phyloP scores from a whole-genome alignment of 2,888 invertebrate genomes.

The Eulithis prunata region DNA sequence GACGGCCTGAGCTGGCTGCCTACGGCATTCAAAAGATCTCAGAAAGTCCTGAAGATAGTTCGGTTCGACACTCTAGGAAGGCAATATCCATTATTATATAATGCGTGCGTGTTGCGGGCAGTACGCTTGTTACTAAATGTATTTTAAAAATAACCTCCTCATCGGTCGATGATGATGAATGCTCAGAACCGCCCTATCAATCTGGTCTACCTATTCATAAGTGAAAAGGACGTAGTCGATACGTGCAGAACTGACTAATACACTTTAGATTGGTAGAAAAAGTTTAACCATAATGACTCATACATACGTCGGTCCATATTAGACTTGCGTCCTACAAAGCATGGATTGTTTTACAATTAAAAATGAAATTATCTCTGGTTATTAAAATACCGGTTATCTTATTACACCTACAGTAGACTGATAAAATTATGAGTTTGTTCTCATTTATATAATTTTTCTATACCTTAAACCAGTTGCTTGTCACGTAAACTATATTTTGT shows the following conservation, averaged over 20 bases:
- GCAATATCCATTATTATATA: no score
- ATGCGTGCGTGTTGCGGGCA: no score
- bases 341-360: slow-evolving; percentile 49
- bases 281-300: slow-evolving; percentile 59
- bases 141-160: no score
- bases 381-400: slow-evolving; percentile 37
- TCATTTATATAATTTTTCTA: slow-evolving; percentile 43
- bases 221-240: not conserved
- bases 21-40: no score
- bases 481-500: slow-evolving; percentile 43
- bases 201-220: not conserved
- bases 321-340: slow-evolving; percentile 48
- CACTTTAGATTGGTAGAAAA: slow-evolving; percentile 65
- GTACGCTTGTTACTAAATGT: no score
- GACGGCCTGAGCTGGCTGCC: no score
- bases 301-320: slow-evolving; percentile 17
- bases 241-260: slow-evolving; percentile 30
- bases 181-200: not conserved
- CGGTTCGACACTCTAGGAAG: no score
- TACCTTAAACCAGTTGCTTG: slow-evolving; percentile 51
- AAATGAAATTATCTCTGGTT: slow-evolving; percentile 21
- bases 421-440: slow-evolving; percentile 32
- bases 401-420: slow-evolving; percentile 27
- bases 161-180: no score
- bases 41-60: no score